Conservation (phyloP, 1,140 invertebrate genomes). For the Venturia canescens region DNA sequence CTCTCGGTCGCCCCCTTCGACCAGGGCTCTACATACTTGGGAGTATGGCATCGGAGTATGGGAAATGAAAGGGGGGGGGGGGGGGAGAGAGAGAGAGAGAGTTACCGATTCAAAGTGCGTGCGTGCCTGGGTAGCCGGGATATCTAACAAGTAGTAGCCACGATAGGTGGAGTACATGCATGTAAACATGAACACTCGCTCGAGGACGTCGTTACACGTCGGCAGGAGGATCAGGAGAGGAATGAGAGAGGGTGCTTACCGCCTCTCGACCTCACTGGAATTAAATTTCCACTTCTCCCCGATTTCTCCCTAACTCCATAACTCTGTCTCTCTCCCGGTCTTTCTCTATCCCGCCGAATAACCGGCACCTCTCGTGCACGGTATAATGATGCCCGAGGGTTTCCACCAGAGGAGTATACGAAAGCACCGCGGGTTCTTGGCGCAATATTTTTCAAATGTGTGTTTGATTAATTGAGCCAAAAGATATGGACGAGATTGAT, state of each 20-base stretch:
- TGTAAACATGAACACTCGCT: slow-evolving; percentile 59
- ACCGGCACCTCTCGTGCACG: neutral
- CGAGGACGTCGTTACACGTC: slow-evolving; percentile 53
- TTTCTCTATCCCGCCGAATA: neutral
- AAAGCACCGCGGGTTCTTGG: neutral
- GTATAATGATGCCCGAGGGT: neutral
- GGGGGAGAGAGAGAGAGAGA: neutral
- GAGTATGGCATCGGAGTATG: neutral
- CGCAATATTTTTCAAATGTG: slow-evolving; percentile 11
- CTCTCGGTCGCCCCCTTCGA: neutral
- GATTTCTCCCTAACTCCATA: neutral
- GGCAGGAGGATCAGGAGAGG: slow-evolving; percentile 45
- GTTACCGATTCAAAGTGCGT: slow-evolving; percentile 42
- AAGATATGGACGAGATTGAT: slow-evolving; percentile 27
- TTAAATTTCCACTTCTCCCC: slow-evolving; percentile 42
- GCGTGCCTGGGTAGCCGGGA: slow-evolving; percentile 8
- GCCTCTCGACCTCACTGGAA: slow-evolving; percentile 45
- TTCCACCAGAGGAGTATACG: neutral
- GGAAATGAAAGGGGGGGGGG: neutral
- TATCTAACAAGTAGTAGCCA: slow-evolving; percentile 28
- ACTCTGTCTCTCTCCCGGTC: neutral
- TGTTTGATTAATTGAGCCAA: slow-evolving; percentile 25
- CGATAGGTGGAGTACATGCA: slow-evolving; percentile 51
- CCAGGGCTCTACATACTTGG: neutral
- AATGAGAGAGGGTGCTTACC: slow-evolving; percentile 49